Evolutionary conservation across 2,797 vertebrate genomes (phyloP).

Genomic region (Gymnothorax javanicus): DNA sequence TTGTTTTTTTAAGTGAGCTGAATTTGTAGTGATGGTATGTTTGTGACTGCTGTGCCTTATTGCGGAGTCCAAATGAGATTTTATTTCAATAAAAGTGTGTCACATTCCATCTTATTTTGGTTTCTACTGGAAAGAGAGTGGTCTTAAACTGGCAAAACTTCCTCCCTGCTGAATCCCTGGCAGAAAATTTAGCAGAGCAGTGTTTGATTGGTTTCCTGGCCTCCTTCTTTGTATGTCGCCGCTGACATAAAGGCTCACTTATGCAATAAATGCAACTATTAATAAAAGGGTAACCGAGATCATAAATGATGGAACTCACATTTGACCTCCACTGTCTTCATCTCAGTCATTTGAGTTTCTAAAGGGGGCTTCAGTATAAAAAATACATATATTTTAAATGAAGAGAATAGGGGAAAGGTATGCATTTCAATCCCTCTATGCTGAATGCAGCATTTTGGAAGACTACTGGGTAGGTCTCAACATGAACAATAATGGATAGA

Average conservation of each 20-base stretch:
- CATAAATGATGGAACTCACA: background rate
- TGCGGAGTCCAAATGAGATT: background rate
- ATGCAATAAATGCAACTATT: background rate
- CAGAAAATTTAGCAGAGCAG: background rate
- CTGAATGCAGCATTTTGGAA: background rate
- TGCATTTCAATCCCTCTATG: background rate
- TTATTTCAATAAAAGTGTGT: background rate
- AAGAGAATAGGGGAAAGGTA: background rate
- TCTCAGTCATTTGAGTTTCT: background rate
- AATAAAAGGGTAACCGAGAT: background rate
- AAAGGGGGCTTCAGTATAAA: background rate
- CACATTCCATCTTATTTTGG: background rate
- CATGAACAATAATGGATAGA: background rate
- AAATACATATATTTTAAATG: background rate
- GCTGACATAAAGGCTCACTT: background rate
- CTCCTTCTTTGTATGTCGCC: background rate
- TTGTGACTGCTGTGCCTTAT: background rate
- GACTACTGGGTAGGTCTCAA: background rate
- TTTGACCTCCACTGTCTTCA: background rate
- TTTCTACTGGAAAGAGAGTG: background rate
- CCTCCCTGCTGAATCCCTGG: background rate
- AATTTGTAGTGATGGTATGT: background rate
- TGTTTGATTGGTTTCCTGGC: background rate
- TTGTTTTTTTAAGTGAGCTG: background rate
- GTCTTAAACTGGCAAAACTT: background rate